These are phyloP conservation scores for Mesorhabditis spiculigera DNA, from an alignment of 2,888 invertebrate species.

Conservation along the genomic window DNA sequence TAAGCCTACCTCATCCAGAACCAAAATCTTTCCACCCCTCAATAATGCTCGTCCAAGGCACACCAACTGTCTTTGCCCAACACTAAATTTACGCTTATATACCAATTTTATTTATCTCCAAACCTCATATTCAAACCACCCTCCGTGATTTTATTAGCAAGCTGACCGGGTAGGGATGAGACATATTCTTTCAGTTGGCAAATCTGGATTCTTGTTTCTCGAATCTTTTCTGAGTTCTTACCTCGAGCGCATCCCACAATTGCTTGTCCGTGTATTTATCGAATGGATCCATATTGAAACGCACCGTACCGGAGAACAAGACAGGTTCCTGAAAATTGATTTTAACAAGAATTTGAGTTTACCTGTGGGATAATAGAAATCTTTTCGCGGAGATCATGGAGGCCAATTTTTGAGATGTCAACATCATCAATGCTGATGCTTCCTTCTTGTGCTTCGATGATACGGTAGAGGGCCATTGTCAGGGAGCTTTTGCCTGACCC, in stretches of 20 bases:
- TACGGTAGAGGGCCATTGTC: slow-evolving; percentile 47
- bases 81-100: slow-evolving; percentile 52
- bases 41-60: slow-evolving; percentile 63
- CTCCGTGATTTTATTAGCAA: slow-evolving; percentile 80
- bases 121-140: slow-evolving; percentile 78
- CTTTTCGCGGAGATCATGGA: slow-evolving; percentile 78
- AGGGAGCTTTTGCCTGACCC: slow-evolving; percentile 54
- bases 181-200: slow-evolving; percentile 84
- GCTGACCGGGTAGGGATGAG: slow-evolving; percentile 70
- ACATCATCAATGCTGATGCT: slow-evolving; percentile 44
- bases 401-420: slow-evolving; percentile 72
- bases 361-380: slow-evolving; percentile 76
- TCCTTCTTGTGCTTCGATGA: slow-evolving; percentile 44
- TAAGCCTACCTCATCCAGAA: slow-evolving; percentile 65
- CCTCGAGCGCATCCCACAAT: slow-evolving; percentile 80
- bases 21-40: slow-evolving; percentile 60
- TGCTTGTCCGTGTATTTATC: slow-evolving; percentile 74
- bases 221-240: neutral
- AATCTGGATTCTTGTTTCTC: slow-evolving; percentile 60
- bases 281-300: slow-evolving; percentile 90
- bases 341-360: neutral
- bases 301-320: slow-evolving; percentile 70
- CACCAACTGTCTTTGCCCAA: slow-evolving; percentile 63
- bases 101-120: neutral
- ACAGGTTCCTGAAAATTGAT: slow-evolving; percentile 39